These are phyloP conservation scores for Drosophila tsacasi DNA, from an alignment of 1,140 invertebrate genomes.

Conservation along the genomic window DNA sequence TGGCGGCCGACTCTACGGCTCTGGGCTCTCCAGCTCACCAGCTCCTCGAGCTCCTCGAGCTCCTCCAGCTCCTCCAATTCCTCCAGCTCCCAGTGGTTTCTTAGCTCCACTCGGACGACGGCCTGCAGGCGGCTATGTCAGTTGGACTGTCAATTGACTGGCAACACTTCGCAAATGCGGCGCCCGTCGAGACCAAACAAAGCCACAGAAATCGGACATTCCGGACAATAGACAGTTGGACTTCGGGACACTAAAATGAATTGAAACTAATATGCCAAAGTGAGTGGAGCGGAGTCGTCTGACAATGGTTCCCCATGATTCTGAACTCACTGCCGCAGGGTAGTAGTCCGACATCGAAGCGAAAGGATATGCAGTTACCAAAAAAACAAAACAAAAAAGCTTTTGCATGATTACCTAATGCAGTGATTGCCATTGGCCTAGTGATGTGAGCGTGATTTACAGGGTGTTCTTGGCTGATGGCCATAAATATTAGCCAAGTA, in stretches of 20 bases:
- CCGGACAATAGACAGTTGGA: conserved; percentile 20
- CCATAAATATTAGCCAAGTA: conserved; percentile 31
- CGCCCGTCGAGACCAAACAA: conserved; percentile 69
- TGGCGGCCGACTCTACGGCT: conserved; percentile 39
- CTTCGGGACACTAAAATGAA: conserved; percentile 78
- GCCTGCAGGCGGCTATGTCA: conserved; percentile 78
- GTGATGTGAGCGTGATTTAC: conserved; percentile 51
- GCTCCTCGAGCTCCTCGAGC: not conserved
- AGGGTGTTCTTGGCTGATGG: not conserved
- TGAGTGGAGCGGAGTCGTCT: conserved; percentile 66
- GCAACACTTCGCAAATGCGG: conserved; percentile 74
- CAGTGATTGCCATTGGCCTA: conserved; percentile 38
- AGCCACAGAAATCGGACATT: conserved; percentile 69
- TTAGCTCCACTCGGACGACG: conserved; percentile 30
- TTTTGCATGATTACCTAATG: conserved; percentile 68
- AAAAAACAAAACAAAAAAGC: conserved; percentile 9
- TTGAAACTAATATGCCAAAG: conserved; percentile 84
- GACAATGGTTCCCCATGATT: conserved; percentile 76
- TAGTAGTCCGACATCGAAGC: conserved; percentile 41
- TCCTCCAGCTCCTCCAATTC: not conserved
- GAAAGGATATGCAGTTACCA: conserved; percentile 70
- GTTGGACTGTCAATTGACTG: conserved; percentile 79
- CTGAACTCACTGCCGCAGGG: conserved; percentile 58
- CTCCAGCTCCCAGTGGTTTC: conserved; percentile 3
- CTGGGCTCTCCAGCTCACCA: conserved; percentile 1